Evolutionary conservation across 2,888 invertebrate genomes (phyloP).

Genomic region (Marronus borbonicus): DNA sequence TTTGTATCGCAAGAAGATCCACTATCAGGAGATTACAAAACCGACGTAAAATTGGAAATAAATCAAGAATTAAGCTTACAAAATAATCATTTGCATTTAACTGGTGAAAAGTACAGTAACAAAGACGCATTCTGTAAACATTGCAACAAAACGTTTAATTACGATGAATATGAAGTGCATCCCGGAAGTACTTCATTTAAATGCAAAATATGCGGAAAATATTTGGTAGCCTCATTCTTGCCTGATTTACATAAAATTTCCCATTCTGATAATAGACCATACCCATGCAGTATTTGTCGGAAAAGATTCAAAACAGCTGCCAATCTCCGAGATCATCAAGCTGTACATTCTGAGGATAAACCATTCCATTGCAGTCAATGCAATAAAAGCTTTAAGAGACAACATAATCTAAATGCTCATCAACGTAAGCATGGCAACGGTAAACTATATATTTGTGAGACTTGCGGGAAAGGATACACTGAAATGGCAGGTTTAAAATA

Average conservation of each 20-base stretch:
- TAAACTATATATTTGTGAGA: not conserved
- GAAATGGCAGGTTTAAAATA: too few species aligned
- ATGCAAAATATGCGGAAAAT: not conserved
- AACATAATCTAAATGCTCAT: too few species aligned
- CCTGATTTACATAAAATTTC: not conserved
- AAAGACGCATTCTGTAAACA: not conserved
- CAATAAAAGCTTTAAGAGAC: not conserved
- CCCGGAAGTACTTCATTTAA: not conserved
- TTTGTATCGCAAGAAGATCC: too few species aligned
- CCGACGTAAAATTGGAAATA: too few species aligned
- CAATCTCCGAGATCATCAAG: not conserved
- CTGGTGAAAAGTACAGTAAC: not conserved
- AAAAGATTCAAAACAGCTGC: not conserved
- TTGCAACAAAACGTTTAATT: not conserved
- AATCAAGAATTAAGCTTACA: not conserved
- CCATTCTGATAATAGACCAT: not conserved
- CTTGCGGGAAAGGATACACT: too few species aligned
- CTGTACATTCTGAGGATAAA: not conserved
- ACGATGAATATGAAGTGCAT: not conserved
- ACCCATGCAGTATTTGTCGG: not conserved
- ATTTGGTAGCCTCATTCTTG: not conserved
- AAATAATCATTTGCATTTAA: not conserved
- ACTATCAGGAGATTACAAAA: too few species aligned
- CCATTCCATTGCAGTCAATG: constrained; percentile 3
- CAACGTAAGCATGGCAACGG: not conserved